Conservation (phyloP, 2,888 invertebrate species). For the Carcina quercana region DNA sequence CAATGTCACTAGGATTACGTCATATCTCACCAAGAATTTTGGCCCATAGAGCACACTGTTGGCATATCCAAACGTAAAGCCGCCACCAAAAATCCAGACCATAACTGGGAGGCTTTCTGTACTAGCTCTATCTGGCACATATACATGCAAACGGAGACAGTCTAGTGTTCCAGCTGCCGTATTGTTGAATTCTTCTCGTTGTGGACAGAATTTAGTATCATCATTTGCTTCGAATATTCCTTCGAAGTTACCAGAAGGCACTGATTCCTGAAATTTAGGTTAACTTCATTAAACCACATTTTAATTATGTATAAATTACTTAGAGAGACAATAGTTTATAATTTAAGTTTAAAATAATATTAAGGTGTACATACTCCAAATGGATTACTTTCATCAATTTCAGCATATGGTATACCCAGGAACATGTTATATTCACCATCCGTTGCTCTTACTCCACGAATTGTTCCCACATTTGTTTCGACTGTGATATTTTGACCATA, state of each 20-base stretch:
- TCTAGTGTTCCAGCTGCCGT: constrained; percentile 50
- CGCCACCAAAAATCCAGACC: constrained; percentile 44
- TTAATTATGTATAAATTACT: too few relatives aligned
- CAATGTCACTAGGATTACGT: constrained; percentile 31
- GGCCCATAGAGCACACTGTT: constrained; percentile 25
- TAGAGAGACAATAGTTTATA: too few relatives aligned
- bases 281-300: too few relatives aligned
- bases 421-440: too few relatives aligned
- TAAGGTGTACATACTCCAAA: too few relatives aligned
- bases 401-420: too few relatives aligned
- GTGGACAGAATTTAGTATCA: constrained; percentile 14
- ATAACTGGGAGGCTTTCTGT: constrained; percentile 33
- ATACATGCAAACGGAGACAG: constrained; percentile 77
- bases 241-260: constrained; percentile 20
- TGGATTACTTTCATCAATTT: too few relatives aligned
- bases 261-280: constrained; percentile 20
- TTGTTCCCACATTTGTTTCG: too few relatives aligned
- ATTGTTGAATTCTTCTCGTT: background rate
- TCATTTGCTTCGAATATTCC: constrained; percentile 20
- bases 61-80: constrained; percentile 27
- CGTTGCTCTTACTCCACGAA: too few relatives aligned
- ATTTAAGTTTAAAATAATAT: too few relatives aligned
- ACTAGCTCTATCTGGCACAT: constrained; percentile 51
- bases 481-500: too few relatives aligned
- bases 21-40: constrained; percentile 32